Base-by-base conservation (phyloP, 2,797 vertebrate genomes). In the Dipus sagitta region DNA sequence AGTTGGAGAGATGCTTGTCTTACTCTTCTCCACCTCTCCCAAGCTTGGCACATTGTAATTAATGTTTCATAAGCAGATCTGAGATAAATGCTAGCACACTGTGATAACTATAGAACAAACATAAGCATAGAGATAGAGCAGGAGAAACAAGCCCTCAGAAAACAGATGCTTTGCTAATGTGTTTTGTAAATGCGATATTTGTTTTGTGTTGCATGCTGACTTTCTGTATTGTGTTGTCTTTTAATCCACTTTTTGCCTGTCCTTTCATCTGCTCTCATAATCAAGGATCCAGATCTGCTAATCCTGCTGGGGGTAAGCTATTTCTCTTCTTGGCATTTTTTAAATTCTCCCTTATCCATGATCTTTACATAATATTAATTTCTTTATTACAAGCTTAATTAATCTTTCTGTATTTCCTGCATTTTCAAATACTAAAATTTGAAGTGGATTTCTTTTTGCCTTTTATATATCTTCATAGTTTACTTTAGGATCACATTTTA, bases 261-360 rank as follows among this genome's bases (percentile, higher is more conserved):
- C 98, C 98, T 98, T 98, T 98, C 97, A 97, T 98, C 98, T 98
- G 99, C 99, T 98, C 98, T 98, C 99, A 98, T 99, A 99, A 98
- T 98, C 98, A 99, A 99, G 99, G 99, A 99, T 99, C 99, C 99
- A 99, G 99, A 99, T 99, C 99, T 98, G 99, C 99, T 98, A 99
- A 99, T 98, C 99, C 99, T 98, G 99, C 99, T 98, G 99, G 99
- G 98, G 99, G 99, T 99, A 99, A 99, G 98, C 97, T 28, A 0
- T 96, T 98, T 98, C 98, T 98, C 97, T 80, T 98, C 97, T 98
- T 96, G 93, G 86, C 13, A 94, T 70, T 77, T 74, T 89, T 98
- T 96, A 58, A 80, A 12, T 88, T 90, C 88, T 95, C 26, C 92
- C 90, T 42, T 54, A 52, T 92, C 72, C 60, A 2, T 84, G 30